Evolutionary conservation across 2,797 vertebrate species (phyloP).

Genomic region (Cynopterus sphinx): DNA sequence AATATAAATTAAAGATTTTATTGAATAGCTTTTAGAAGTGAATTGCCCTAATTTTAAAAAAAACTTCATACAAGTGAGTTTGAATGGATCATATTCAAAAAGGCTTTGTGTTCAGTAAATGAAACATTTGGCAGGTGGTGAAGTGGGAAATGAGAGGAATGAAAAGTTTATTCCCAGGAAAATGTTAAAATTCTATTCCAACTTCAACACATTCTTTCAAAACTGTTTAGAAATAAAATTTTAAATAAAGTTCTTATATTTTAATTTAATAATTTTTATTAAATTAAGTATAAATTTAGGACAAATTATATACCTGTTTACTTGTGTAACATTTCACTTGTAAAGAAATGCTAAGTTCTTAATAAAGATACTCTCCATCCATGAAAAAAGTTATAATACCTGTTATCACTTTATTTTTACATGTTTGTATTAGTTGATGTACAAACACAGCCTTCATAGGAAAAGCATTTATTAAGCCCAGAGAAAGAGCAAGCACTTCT

Average conservation of each 20-base stretch:
- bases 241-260: constrained; percentile 10
- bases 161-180: constrained; percentile 4
- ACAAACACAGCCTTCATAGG: neutral
- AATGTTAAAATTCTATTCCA: constrained; percentile 41
- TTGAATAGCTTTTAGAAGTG: constrained; percentile 16
- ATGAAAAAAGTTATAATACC: constrained; percentile 1
- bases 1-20: neutral
- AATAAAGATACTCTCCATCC: neutral
- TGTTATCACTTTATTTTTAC: neutral
- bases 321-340: neutral
- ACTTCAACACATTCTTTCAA: neutral
- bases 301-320: neutral
- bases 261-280: constrained; percentile 31
- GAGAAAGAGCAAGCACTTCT: neutral
- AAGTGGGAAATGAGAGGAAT: constrained; percentile 12
- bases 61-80: neutral
- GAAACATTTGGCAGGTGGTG: neutral
- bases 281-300: neutral
- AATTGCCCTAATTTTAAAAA: neutral
- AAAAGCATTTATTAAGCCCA: neutral
- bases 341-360: constrained; percentile 28
- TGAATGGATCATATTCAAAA: neutral
- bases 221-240: constrained; percentile 40
- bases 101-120: neutral
- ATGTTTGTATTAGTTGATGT: neutral